phyloP scores from a whole-genome alignment of 2,888 invertebrate species.

The Ormyrus labotus region DNA sequence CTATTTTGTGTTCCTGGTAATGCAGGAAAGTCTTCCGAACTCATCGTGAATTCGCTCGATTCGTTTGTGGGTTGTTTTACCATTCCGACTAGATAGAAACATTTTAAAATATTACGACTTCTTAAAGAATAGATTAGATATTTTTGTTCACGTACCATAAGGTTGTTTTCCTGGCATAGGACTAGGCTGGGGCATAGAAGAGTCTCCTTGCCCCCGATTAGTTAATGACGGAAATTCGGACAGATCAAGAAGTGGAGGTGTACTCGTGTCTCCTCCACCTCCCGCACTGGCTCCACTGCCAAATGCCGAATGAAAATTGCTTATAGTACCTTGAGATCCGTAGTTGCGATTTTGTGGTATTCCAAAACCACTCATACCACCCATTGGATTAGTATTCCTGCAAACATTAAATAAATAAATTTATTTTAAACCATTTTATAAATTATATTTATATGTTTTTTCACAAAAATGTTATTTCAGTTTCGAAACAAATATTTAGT shows the following conservation, averaged over 20 bases:
- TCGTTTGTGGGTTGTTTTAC: constrained; percentile 95
- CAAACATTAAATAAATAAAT: constrained; percentile 61
- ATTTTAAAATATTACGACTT: constrained; percentile 2
- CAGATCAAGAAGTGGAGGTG: constrained; percentile 92
- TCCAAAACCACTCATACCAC: constrained; percentile 82
- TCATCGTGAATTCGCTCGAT: constrained; percentile 97
- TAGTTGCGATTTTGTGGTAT: constrained; percentile 78
- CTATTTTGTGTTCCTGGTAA: constrained; percentile 93
- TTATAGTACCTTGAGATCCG: constrained; percentile 76
- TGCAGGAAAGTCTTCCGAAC: constrained; percentile 99
- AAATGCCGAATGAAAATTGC: constrained; percentile 88
- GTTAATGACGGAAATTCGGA: constrained; percentile 96
- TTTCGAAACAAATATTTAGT: too few species aligned
- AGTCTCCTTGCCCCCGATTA: constrained; percentile 88
- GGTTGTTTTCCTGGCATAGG: constrained; percentile 94
- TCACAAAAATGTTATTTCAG: neutral
- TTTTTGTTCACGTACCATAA: constrained; percentile 82
- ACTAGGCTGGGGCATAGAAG: constrained; percentile 86
- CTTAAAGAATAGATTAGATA: constrained; percentile 9
- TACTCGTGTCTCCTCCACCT: constrained; percentile 85
- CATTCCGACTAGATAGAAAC: constrained; percentile 85
- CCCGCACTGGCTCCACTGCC: constrained; percentile 76
- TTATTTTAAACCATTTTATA: neutral
- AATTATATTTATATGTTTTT: neutral
- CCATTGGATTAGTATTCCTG: constrained; percentile 80